Conservation (phyloP, 2,797 vertebrate species). For the Pantherophis vulpinus region DNA sequence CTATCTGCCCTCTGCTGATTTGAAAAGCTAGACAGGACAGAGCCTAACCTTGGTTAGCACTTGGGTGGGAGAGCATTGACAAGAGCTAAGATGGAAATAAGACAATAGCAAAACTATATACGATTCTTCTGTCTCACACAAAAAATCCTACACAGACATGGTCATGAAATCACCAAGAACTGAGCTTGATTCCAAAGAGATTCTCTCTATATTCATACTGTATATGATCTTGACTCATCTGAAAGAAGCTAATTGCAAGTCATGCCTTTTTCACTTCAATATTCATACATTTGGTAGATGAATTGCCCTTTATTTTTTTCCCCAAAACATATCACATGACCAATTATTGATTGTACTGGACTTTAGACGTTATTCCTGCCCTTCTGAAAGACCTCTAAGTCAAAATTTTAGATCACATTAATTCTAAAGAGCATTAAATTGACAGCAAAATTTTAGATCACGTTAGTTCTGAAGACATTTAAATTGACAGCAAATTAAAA, state of each 20-base stretch:
- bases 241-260: not conserved
- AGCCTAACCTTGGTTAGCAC: not conserved
- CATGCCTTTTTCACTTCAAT: not conserved
- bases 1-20: not conserved
- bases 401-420: not conserved
- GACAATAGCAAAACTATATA: not conserved
- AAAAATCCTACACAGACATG: not conserved
- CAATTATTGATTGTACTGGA: not conserved
- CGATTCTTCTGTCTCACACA: not conserved
- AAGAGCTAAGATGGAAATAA: not conserved
- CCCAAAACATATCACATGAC: too few species aligned
- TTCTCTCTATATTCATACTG: not conserved
- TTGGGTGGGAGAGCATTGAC: not conserved
- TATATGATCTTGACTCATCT: not conserved
- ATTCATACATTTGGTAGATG: not conserved
- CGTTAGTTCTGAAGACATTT: not conserved
- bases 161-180: not conserved
- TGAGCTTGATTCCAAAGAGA: not conserved
- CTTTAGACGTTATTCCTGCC: not conserved
- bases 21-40: not conserved
- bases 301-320: not conserved
- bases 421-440: not conserved
- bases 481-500: not conserved
- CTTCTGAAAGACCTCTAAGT: not conserved
- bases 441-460: not conserved